Evolutionary conservation across 2,888 invertebrate genomes (phyloP).

Genomic region (Oxycera nigricornis): DNA sequence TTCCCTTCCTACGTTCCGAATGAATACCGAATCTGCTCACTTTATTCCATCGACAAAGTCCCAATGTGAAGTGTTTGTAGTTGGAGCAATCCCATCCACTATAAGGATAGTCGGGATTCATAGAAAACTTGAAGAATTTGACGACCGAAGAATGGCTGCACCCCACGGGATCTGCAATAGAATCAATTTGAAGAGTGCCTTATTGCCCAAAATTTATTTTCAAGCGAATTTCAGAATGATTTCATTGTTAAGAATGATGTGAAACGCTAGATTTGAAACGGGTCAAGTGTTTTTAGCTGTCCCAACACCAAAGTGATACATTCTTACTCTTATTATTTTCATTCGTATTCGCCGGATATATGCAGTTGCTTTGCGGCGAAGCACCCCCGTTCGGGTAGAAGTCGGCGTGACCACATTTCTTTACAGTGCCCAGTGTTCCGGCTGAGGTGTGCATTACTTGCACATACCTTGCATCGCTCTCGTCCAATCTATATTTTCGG

Average conservation of each 20-base stretch:
- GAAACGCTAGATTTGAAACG: not conserved
- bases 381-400: slow-evolving; percentile 60
- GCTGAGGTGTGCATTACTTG: slow-evolving; percentile 60
- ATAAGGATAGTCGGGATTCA: slow-evolving; percentile 57
- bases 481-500: slow-evolving; percentile 55
- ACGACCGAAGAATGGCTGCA: slow-evolving; percentile 59
- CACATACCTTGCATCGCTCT: slow-evolving; percentile 57
- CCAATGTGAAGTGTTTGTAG: slow-evolving; percentile 52
- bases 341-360: slow-evolving; percentile 51
- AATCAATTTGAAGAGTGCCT: not conserved
- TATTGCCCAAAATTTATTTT: not conserved
- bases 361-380: slow-evolving; percentile 58
- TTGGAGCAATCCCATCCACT: slow-evolving; percentile 56
- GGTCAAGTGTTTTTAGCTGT: not conserved
- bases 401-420: slow-evolving; percentile 59
- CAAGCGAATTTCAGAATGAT: not conserved
- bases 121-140: slow-evolving; percentile 58
- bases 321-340: slow-evolving; percentile 55
- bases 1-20: slow-evolving; percentile 54
- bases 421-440: slow-evolving; percentile 56
- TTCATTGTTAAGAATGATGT: not conserved
- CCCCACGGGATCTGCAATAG: slow-evolving; percentile 55
- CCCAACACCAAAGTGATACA: not conserved
- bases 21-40: slow-evolving; percentile 58
- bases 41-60: slow-evolving; percentile 53